Evolutionary conservation across 2,797 vertebrate genomes (phyloP).

Genomic region (Fistularia commersonii): DNA sequence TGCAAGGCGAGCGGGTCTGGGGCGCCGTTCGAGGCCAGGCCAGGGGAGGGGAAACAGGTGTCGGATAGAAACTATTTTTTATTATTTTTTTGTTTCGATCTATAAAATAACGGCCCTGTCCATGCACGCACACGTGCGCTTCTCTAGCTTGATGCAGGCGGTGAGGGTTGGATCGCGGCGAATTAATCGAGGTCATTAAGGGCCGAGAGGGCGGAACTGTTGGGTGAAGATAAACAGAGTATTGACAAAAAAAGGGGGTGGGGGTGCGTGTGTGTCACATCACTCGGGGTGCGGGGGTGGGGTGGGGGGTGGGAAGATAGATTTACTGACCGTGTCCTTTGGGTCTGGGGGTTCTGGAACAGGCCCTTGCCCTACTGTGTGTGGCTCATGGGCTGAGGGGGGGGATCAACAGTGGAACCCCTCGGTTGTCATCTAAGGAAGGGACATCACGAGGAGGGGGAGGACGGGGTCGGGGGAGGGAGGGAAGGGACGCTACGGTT

Average conservation of each 20-base stretch:
- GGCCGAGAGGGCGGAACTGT: too few relatives aligned
- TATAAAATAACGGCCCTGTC: too few relatives aligned
- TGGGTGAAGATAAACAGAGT: background rate
- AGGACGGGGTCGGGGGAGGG: too few relatives aligned
- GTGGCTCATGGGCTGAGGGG: slow-evolving; percentile 43
- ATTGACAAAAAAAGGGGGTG: slow-evolving; percentile 16
- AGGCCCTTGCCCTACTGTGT: slow-evolving; percentile 54
- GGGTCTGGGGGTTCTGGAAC: slow-evolving; percentile 46
- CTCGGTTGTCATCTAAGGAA: slow-evolving; percentile 57
- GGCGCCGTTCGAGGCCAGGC: too few relatives aligned
- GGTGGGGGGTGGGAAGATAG: slow-evolving; percentile 8
- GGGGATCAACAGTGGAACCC: slow-evolving; percentile 33
- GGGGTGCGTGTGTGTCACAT: slow-evolving; percentile 18
- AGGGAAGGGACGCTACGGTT: slow-evolving; percentile 37
- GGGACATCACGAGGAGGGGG: slow-evolving; percentile 40
- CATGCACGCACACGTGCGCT: slow-evolving; percentile 14
- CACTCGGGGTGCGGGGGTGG: slow-evolving; percentile 6
- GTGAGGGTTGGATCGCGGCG: background rate
- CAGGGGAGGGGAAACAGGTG: too few relatives aligned
- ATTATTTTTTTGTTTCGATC: too few relatives aligned
- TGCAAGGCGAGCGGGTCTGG: too few relatives aligned
- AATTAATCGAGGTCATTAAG: too few relatives aligned
- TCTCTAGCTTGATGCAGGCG: slow-evolving; percentile 15
- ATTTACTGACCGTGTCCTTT: slow-evolving; percentile 67
- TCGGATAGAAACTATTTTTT: too few relatives aligned